These are phyloP conservation scores for Calephelis perditalis DNA, from an alignment of 2,888 invertebrate genomes.

Conservation along the genomic window DNA sequence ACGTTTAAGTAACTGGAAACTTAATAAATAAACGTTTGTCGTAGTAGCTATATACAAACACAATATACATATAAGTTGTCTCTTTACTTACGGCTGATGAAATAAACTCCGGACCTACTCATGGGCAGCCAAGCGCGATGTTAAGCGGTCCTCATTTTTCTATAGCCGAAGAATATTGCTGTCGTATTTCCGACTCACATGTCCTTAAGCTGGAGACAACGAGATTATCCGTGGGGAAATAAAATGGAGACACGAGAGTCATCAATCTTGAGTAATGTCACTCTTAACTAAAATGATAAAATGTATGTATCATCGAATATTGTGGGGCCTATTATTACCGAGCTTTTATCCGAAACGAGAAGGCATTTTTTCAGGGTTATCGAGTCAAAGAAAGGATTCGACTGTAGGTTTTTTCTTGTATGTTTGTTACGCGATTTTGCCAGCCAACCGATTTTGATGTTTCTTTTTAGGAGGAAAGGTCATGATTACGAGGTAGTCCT, in stretches of 20 bases:
- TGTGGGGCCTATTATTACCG: neutral
- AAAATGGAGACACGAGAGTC: conserved; percentile 67
- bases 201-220: conserved; percentile 73
- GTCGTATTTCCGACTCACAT: conserved; percentile 73
- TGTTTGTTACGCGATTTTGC: no score
- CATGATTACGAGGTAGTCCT: no score
- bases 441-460: no score
- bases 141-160: conserved; percentile 72
- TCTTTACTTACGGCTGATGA: conserved; percentile 30
- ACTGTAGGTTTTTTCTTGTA: no score
- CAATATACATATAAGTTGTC: conserved; percentile 13
- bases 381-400: no score
- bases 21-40: no score
- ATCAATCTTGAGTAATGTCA: conserved; percentile 54
- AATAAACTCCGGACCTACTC: conserved; percentile 35
- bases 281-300: conserved; percentile 29
- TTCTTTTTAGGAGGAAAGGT: no score
- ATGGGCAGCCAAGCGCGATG: conserved; percentile 51
- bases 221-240: conserved; percentile 73
- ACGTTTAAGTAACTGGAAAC: no score
- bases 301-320: conserved; percentile 13
- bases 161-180: conserved; percentile 73
- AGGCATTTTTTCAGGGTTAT: no score
- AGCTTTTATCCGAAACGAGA: no score
- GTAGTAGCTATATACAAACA: neutral